These are phyloP conservation scores for Erannis defoliaria DNA, from an alignment of 2,888 invertebrate species.

Conservation along the genomic window DNA sequence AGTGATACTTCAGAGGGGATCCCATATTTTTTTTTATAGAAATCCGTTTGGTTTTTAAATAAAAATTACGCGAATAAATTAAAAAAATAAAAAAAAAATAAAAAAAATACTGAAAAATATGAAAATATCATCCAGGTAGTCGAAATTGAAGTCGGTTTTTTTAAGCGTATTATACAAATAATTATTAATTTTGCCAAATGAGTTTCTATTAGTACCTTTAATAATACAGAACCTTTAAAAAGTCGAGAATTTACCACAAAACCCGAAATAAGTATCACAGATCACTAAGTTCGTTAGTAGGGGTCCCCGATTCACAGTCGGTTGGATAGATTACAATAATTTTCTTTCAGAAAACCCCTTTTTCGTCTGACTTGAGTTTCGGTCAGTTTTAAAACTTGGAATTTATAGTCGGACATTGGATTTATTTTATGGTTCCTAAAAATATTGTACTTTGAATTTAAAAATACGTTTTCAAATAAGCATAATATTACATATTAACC, in stretches of 20 bases:
- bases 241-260: background rate
- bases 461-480: background rate
- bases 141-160: too few species aligned
- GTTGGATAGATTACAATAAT: conserved; percentile 66
- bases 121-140: too few species aligned
- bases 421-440: conserved; percentile 45
- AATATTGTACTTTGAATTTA: conserved; percentile 38
- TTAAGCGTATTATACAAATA: too few species aligned
- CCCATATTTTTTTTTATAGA: too few species aligned
- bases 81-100: too few species aligned
- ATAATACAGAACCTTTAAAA: background rate
- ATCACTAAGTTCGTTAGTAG: conserved; percentile 15
- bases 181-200: too few species aligned
- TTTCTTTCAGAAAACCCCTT: conserved; percentile 58
- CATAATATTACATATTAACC: too few species aligned
- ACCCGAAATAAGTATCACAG: background rate
- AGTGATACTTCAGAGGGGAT: too few species aligned
- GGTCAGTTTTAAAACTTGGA: conserved; percentile 50
- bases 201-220: background rate
- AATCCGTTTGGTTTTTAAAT: too few species aligned
- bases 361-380: conserved; percentile 62
- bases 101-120: too few species aligned
- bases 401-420: conserved; percentile 50
- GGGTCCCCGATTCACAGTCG: conserved; percentile 50
- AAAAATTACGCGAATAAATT: too few species aligned